Conservation (phyloP, 2,888 invertebrate species). For the Hemaris fuciformis region DNA sequence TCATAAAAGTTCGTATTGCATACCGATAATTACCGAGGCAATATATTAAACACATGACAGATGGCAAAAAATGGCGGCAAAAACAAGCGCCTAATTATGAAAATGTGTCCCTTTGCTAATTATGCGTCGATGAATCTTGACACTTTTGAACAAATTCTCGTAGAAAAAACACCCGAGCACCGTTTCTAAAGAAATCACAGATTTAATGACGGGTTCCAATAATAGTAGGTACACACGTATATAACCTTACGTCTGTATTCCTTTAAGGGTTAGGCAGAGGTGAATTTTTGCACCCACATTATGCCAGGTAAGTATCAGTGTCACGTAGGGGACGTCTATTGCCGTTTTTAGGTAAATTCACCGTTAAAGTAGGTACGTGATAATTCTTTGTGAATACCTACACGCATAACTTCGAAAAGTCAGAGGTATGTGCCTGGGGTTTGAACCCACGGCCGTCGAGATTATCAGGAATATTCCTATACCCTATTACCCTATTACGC, state of each 20-base stretch:
- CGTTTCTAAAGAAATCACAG: background rate
- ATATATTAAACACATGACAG: slow-evolving; percentile 58
- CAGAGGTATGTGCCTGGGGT: too few relatives aligned
- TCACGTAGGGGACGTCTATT: too few relatives aligned
- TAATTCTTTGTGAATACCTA: too few relatives aligned
- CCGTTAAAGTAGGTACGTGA: too few relatives aligned
- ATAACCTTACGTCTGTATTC: background rate
- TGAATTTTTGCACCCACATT: too few relatives aligned
- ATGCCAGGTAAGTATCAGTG: too few relatives aligned
- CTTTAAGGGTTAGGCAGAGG: too few relatives aligned
- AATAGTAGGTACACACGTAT: background rate
- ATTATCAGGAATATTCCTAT: too few relatives aligned
- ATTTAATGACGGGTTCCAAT: background rate
- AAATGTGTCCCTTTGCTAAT: slow-evolving; percentile 65
- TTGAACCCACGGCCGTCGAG: too few relatives aligned
- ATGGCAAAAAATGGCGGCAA: slow-evolving; percentile 36
- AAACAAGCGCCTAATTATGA: slow-evolving; percentile 44
- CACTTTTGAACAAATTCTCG: slow-evolving; percentile 52
- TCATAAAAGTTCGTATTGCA: slow-evolving; percentile 14
- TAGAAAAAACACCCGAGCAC: slow-evolving; percentile 8
- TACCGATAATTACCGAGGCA: slow-evolving; percentile 20
- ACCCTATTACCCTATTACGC: too few relatives aligned
- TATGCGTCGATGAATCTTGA: slow-evolving; percentile 60
- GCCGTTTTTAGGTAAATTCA: too few relatives aligned
- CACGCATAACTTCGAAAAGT: too few relatives aligned